These are phyloP conservation scores for Halisarca cf. caerulea DNA, from an alignment of 37 sponge, comb jelly and placozoan genomes.

Conservation along the genomic window DNA sequence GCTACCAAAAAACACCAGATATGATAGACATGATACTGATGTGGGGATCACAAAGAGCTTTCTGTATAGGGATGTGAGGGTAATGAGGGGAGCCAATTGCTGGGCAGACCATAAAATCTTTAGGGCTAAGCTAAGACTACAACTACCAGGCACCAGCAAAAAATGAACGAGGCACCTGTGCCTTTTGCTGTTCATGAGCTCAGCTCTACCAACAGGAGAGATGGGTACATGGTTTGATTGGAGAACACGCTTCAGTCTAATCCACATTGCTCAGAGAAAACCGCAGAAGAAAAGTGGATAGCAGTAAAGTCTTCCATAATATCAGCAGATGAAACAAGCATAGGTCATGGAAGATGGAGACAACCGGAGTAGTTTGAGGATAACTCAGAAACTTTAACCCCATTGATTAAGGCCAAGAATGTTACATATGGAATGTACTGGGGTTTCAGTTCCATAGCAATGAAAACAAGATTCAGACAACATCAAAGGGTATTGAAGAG, in stretches of 20 bases:
- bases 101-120: slow-evolving; percentile 12
- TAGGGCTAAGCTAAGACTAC: neutral
- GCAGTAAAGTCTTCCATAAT: neutral
- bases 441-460: neutral
- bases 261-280: neutral
- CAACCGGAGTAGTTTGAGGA: slow-evolving; percentile 51
- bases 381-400: slow-evolving; percentile 8
- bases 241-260: neutral
- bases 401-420: slow-evolving; percentile 39
- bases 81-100: too few species aligned
- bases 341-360: neutral
- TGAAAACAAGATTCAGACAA: slow-evolving; percentile 6
- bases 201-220: too few species aligned
- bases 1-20: slow-evolving; percentile 8
- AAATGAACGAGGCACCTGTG: neutral
- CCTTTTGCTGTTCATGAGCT: too few species aligned
- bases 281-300: neutral
- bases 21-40: slow-evolving; percentile 10
- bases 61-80: slow-evolving; percentile 15
- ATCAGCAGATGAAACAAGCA: too few species aligned
- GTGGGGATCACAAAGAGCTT: neutral
- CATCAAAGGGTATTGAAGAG: slow-evolving; percentile 17
- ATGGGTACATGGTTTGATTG: too few species aligned
- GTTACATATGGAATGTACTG: slow-evolving; percentile 3
- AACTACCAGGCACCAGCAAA: neutral